Evolutionary conservation across 2,888 invertebrate genomes (phyloP).

Genomic region (Drosophila nigricruria): DNA sequence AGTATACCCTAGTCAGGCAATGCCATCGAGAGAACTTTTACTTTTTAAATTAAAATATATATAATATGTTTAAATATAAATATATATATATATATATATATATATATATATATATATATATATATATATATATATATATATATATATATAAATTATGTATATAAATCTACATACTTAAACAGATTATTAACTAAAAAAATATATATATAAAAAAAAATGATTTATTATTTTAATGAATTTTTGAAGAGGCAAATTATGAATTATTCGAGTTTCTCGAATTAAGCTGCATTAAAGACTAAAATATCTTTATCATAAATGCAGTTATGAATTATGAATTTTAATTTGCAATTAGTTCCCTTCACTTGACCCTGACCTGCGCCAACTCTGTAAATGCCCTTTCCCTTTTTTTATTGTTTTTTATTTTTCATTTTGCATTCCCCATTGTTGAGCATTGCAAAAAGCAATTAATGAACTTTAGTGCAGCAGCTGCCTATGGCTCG

Average conservation of each 20-base stretch:
- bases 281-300: neutral
- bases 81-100: too few relatives aligned
- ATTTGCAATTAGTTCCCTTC: slow-evolving; percentile 19
- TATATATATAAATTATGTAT: neutral
- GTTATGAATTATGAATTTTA: neutral
- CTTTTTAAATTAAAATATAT: neutral
- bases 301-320: too few relatives aligned
- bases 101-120: too few relatives aligned
- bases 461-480: slow-evolving; percentile 27
- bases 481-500: slow-evolving; percentile 6
- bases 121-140: neutral
- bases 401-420: neutral
- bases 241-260: neutral
- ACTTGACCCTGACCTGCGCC: slow-evolving; percentile 14
- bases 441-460: slow-evolving; percentile 8
- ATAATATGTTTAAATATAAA: too few relatives aligned
- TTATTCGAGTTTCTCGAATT: neutral
- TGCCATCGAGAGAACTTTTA: too few relatives aligned
- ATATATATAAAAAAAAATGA: neutral
- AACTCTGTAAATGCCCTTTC: slow-evolving; percentile 3
- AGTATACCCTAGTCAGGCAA: too few relatives aligned
- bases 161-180: neutral
- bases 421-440: neutral
- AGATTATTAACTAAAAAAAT: neutral
- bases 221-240: neutral